Conservation (phyloP, 1,140 invertebrate genomes). For the Scaptomyza montana region DNA sequence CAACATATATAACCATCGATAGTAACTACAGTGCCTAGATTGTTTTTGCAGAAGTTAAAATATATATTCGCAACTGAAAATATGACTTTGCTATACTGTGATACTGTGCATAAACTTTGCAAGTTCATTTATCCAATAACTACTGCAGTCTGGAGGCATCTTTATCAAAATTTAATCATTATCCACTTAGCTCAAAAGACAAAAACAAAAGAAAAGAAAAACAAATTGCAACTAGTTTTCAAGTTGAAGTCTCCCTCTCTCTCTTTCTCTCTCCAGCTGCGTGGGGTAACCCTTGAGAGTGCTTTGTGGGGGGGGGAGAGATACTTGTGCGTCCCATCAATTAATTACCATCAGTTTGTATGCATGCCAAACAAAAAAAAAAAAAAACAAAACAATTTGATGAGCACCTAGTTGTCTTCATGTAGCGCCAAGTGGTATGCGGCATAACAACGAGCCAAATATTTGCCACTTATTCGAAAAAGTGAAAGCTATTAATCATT, state of each 20-base stretch:
- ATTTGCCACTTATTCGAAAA: constrained; percentile 48
- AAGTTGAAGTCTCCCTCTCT: neutral
- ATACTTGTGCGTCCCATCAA: constrained; percentile 43
- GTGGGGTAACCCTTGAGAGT: neutral
- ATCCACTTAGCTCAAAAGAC: neutral
- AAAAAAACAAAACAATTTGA: constrained; percentile 19
- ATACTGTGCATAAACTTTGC: too few species aligned
- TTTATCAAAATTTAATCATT: neutral
- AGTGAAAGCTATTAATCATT: constrained; percentile 74
- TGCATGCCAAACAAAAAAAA: constrained; percentile 36
- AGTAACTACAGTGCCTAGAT: too few species aligned
- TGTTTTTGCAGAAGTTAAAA: too few species aligned
- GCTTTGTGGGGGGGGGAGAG: too few species aligned
- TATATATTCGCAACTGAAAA: too few species aligned
- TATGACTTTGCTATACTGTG: too few species aligned
- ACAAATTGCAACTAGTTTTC: constrained; percentile 2
- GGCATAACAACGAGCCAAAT: constrained; percentile 51
- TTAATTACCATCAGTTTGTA: constrained; percentile 70
- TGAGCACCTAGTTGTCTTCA: constrained; percentile 10
- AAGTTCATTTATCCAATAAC: neutral
- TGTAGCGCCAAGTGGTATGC: constrained; percentile 24
- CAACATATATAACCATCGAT: too few species aligned
- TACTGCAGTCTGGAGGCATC: neutral
- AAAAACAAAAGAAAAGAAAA: neutral
- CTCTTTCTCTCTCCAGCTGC: neutral